phyloP scores from a whole-genome alignment of 2,888 invertebrate species.

The Scrobipalpa atriplicella region DNA sequence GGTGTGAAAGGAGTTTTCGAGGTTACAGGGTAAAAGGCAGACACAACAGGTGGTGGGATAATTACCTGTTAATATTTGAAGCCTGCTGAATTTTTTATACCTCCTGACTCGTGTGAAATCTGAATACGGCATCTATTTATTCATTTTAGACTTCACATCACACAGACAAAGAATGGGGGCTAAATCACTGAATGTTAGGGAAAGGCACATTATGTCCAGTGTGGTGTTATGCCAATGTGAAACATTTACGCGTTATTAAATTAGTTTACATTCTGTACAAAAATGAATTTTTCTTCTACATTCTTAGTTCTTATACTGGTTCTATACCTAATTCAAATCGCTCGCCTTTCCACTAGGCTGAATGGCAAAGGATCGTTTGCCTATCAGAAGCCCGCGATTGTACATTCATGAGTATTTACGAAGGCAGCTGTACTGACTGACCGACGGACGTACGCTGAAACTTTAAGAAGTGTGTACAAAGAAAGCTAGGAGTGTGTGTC shows the following conservation, averaged over 20 bases:
- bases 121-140: not conserved
- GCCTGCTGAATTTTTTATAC: constrained; percentile 5
- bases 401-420: constrained; percentile 16
- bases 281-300: too few species aligned
- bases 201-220: too few species aligned
- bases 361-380: not conserved
- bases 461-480: constrained; percentile 6
- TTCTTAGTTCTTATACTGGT: not conserved
- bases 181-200: too few species aligned
- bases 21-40: constrained; percentile 2
- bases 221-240: too few species aligned
- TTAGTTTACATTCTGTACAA: too few species aligned
- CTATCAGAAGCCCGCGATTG: constrained; percentile 1
- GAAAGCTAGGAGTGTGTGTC: not conserved
- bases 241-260: too few species aligned
- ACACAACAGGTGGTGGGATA: constrained; percentile 22
- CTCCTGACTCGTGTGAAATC: not conserved
- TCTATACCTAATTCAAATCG: constrained; percentile 1
- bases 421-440: constrained; percentile 7
- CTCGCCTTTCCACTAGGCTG: constrained; percentile 7
- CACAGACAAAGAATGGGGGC: too few species aligned
- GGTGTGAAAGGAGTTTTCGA: not conserved
- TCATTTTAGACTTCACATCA: too few species aligned
- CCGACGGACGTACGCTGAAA: constrained; percentile 8
- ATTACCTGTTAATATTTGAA: constrained; percentile 20